Conservation (phyloP, 2,113 vertebrate genomes). For the Cochlearius cochlearius region DNA sequence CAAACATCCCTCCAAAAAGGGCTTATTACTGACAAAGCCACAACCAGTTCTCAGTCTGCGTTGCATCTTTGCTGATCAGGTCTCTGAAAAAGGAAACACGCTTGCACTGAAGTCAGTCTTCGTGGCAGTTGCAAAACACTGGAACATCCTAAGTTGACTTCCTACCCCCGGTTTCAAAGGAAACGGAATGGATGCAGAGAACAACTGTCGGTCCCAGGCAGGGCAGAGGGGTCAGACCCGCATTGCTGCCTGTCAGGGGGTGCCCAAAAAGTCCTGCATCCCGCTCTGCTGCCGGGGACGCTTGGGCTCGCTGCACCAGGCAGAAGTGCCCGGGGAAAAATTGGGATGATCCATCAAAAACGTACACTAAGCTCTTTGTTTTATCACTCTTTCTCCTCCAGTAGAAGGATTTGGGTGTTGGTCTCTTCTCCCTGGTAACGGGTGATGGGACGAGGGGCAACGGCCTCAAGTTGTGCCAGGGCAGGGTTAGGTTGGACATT, state of each 20-base stretch:
- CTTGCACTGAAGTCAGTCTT: background rate
- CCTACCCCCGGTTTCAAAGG: background rate
- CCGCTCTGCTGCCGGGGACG: background rate
- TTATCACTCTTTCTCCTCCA: background rate
- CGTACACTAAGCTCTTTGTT: background rate
- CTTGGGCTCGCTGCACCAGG: background rate
- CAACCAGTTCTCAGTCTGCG: background rate
- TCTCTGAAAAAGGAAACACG: background rate
- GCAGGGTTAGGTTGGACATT: too few species aligned
- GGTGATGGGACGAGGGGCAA: too few species aligned
- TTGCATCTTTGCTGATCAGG: fast-evolving
- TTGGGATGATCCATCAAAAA: background rate
- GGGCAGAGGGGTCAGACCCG: background rate
- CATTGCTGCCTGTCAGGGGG: fast-evolving
- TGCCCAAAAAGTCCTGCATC: background rate
- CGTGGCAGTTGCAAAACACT: background rate
- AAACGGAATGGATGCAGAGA: background rate
- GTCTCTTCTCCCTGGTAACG: too few species aligned
- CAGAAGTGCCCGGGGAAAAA: background rate
- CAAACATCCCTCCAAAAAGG: background rate
- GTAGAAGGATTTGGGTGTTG: background rate
- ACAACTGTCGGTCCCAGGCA: fast-evolving
- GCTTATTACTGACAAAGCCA: background rate
- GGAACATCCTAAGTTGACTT: background rate
- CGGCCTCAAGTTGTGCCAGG: too few species aligned